A percentile compares a stretch with the other conserved stretches of the same genome.
These are phyloP conservation scores for Cyprinodon brontotheroides DNA, from an alignment of 2,113 vertebrate species.

Conservation along the genomic window DNA sequence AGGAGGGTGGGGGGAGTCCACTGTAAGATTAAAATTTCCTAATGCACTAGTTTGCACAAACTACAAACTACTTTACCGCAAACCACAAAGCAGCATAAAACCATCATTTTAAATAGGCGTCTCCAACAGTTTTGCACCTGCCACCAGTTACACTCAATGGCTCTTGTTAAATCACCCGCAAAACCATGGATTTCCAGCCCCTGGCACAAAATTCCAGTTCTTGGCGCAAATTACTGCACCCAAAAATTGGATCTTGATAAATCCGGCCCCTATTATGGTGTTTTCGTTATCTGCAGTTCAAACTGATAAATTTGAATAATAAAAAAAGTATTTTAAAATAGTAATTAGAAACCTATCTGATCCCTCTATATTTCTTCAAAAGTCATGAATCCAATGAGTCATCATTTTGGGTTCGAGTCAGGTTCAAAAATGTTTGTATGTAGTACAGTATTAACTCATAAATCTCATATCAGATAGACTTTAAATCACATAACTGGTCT, in stretches of 20 bases:
- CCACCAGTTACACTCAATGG: no score
- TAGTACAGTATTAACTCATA: conserved; percentile 36
- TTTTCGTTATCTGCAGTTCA: not conserved
- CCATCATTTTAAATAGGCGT: no score
- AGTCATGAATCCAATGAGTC: conserved; percentile 62
- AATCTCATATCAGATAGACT: conserved; percentile 42
- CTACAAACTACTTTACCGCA: no score
- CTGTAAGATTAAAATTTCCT: no score
- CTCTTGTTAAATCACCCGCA: no score
- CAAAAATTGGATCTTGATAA: no score
- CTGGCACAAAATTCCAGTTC: no score
- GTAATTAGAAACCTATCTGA: conserved; percentile 20
- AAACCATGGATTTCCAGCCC: no score
- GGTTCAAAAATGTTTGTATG: conserved; percentile 29
- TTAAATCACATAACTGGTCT: conserved; percentile 25
- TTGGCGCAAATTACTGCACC: no score
- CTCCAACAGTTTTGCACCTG: no score
- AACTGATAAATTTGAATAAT: not conserved
- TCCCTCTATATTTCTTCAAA: conserved; percentile 52
- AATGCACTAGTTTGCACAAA: no score
- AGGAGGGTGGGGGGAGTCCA: accelerated
- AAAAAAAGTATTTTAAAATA: not conserved
- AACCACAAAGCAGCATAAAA: no score
- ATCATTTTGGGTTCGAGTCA: conserved; percentile 63
- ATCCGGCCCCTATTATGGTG: not conserved